phyloP scores from a whole-genome alignment of 2,113 vertebrate species.

The Oryzias curvinotus region DNA sequence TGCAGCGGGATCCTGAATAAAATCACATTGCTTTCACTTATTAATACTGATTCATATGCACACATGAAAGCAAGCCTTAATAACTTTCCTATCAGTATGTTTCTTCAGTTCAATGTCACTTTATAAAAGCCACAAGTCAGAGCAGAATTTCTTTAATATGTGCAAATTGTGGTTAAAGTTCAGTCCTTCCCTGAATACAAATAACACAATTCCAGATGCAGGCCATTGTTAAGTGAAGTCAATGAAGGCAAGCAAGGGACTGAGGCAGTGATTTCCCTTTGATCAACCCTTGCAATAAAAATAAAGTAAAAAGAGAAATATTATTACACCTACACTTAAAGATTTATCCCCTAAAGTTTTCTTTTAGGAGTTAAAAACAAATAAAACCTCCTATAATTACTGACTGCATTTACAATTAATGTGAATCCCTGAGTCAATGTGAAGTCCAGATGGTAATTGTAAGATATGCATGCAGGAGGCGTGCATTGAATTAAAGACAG shows the following conservation, averaged over 20 bases:
- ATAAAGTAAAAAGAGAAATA: conserved; percentile 1
- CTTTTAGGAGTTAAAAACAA: neutral
- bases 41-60: neutral
- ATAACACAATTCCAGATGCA: conserved; percentile 28
- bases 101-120: conserved; percentile 8
- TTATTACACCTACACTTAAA: no score
- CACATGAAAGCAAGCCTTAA: neutral
- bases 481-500: conserved; percentile 37
- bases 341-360: neutral
- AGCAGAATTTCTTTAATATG: conserved; percentile 30
- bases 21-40: neutral
- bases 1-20: neutral
- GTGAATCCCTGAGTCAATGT: conserved; percentile 24
- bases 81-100: conserved; percentile 20
- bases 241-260: neutral
- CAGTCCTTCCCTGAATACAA: conserved; percentile 32
- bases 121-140: conserved; percentile 13
- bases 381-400: neutral
- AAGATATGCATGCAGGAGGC: conserved; percentile 27
- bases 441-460: conserved; percentile 40
- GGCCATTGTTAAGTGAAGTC: conserved; percentile 1
- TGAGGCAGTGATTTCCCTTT: neutral
- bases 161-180: conserved; percentile 45
- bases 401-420: conserved; percentile 22
- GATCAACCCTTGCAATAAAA: conserved; percentile 3